phyloP scores from a whole-genome alignment of 2,113 vertebrate species.

The Brachypodius melanocephalos region DNA sequence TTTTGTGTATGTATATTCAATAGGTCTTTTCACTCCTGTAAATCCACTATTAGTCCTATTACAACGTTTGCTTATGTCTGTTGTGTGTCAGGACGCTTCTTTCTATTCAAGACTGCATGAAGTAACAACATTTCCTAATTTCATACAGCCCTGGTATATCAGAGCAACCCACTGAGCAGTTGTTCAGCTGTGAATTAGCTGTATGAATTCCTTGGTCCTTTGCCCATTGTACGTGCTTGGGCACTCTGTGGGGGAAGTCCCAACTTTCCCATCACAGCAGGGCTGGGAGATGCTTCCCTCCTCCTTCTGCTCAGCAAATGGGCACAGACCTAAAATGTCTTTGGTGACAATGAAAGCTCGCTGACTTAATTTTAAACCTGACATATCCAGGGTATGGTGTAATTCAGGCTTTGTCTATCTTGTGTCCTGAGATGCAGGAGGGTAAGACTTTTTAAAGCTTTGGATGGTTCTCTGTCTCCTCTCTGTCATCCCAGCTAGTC shows the following conservation, averaged over 20 bases:
- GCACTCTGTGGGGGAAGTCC: not conserved
- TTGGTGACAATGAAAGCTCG: not conserved
- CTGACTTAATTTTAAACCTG: not conserved
- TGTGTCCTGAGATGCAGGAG: not conserved
- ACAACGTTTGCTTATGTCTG: constrained; percentile 3
- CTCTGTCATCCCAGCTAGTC: not conserved
- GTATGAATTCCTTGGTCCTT: not conserved
- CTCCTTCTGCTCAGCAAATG: not conserved
- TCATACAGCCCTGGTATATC: not conserved
- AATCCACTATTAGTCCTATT: constrained; percentile 25
- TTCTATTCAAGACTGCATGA: constrained; percentile 13
- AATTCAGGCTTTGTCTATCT: not conserved
- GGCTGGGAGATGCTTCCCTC: not conserved
- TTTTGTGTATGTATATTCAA: constrained; percentile 20
- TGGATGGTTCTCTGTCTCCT: not conserved
- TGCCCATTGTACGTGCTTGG: not conserved
- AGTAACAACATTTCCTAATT: constrained; percentile 41
- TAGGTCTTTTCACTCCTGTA: constrained; percentile 30
- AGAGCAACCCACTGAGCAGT: constrained; percentile 19
- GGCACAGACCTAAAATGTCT: not conserved
- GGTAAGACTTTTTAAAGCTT: not conserved
- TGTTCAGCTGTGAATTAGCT: constrained; percentile 17
- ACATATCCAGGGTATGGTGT: not conserved
- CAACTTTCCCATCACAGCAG: not conserved
- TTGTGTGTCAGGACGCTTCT: constrained; percentile 33